Base-by-base conservation (phyloP, 2,797 vertebrate genomes). In the Cynodonichthys magdalenae region DNA sequence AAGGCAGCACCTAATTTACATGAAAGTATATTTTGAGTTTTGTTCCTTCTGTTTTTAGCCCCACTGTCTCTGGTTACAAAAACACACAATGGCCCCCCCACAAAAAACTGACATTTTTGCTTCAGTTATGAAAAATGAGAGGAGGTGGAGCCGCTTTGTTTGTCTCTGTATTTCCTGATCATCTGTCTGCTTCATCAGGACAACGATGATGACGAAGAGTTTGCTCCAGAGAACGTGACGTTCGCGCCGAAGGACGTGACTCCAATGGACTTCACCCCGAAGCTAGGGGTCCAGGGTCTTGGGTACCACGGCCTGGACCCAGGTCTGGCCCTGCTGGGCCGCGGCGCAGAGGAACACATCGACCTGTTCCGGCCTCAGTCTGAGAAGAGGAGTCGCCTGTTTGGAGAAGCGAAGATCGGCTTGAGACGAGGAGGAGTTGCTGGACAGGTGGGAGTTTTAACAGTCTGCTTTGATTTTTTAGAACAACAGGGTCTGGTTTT, bases 161-260 rank as follows among this genome's bases (percentile, higher is more conserved):
- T 3, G 17, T 1, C 36, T 24, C n/a, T 20, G 20, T 11, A 1
- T 5, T 20, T 3, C 18, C 27, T 20, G 41, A 27, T 7, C 0
- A 0, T 39, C 11, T 60, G 6, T 67, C 36, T 49, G 4, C 14
- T 5, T n/a, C 36, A 34, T 57, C 74, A 95, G 92, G 93, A 94
- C 0, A 94, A 96, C 24, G 24, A 24, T 59, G 94, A 95, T 0
- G 95, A 95, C 2, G 95, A 95, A 9, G 95, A 96, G 46, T 97
- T 96, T 53, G 82, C 94, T 59, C 97, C 95, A 8, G 94, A 95
- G 66, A 92, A 97, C 5, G 94, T 96, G 79, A 99, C 96, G 0
- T 99, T 98, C 87, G 97, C 97, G 1, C 97, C 97, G 0, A 97
- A 96, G 81, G 97, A 98, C 0, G 90, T 96, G 62, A 95, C 90